Conservation (phyloP, 1,140 invertebrate species). For the Berghia stephanieae region DNA sequence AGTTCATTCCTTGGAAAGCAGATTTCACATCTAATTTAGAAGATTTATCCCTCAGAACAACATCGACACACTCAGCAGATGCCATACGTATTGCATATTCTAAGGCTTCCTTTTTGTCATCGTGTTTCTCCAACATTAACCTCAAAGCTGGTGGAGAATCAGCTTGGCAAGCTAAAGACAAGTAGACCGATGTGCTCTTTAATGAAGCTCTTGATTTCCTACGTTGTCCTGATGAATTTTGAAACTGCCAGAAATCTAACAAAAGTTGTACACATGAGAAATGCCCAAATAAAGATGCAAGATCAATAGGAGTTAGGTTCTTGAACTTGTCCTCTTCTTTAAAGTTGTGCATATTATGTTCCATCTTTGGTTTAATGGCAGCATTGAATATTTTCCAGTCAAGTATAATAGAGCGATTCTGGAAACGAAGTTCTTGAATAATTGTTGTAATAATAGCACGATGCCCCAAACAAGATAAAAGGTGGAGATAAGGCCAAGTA, state of each 20-base stretch:
- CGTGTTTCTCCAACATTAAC: constrained; percentile 44
- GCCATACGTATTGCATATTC: constrained; percentile 45
- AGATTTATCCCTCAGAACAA: constrained; percentile 41
- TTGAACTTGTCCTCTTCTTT: not conserved
- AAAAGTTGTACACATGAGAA: constrained; percentile 48
- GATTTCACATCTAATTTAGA: constrained; percentile 34
- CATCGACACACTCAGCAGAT: constrained; percentile 53
- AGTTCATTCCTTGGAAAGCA: constrained; percentile 57
- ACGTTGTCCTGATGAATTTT: not conserved
- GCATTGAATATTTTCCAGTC: constrained; percentile 29
- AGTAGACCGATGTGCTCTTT: constrained; percentile 21
- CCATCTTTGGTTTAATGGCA: constrained; percentile 26
- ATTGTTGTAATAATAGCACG: constrained; percentile 46
- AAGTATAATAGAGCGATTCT: constrained; percentile 39
- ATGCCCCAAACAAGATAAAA: constrained; percentile 48
- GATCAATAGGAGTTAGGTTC: constrained; percentile 44
- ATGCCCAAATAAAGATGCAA: constrained; percentile 50
- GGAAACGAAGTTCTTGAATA: constrained; percentile 49
- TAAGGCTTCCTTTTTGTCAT: constrained; percentile 47
- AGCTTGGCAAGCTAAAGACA: constrained; percentile 45
- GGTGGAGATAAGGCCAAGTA: constrained; percentile 47
- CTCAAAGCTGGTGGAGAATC: constrained; percentile 51
- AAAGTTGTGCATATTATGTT: not conserved
- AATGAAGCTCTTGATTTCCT: not conserved
- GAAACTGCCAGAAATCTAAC: constrained; percentile 44